phyloP scores from a whole-genome alignment of 2,888 invertebrate genomes.

The Oligia fasciuncula region DNA sequence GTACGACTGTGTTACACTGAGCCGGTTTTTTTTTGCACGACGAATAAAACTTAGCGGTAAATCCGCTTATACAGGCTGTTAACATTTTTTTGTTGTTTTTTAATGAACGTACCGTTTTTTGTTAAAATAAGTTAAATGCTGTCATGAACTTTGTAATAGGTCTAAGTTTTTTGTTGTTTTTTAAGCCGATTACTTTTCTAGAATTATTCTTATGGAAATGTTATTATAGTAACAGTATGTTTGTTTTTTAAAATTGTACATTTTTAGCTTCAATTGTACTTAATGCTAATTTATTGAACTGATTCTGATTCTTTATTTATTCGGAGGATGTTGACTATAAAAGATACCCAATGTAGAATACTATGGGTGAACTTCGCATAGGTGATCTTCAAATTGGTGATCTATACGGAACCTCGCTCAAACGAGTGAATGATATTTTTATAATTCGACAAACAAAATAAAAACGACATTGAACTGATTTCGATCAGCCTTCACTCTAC shows the following conservation, averaged over 20 bases:
- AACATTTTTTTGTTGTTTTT: not conserved
- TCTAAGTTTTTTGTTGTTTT: not conserved
- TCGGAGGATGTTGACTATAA: not conserved
- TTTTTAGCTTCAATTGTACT: not conserved
- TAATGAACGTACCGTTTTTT: not conserved
- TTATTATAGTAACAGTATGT: not conserved
- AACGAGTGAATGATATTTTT: not conserved
- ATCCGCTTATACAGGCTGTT: constrained; percentile 63
- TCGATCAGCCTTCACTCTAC: not conserved
- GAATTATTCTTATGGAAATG: not conserved
- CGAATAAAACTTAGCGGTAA: constrained; percentile 72
- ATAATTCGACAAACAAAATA: not conserved
- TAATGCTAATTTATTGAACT: not conserved
- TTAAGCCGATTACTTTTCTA: constrained; percentile 25
- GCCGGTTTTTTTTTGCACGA: constrained; percentile 70
- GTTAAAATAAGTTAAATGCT: not conserved
- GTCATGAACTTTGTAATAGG: constrained; percentile 8
- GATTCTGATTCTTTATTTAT: no score
- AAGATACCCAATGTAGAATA: not conserved
- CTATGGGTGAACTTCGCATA: not conserved
- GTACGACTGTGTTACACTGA: constrained; percentile 69
- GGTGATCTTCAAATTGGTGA: not conserved
- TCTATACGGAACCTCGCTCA: not conserved
- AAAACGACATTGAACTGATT: constrained; percentile 4
- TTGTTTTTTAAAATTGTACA: not conserved